Evolutionary conservation across 2,888 invertebrate species (phyloP).

Genomic region (Deilephila elpenor): DNA sequence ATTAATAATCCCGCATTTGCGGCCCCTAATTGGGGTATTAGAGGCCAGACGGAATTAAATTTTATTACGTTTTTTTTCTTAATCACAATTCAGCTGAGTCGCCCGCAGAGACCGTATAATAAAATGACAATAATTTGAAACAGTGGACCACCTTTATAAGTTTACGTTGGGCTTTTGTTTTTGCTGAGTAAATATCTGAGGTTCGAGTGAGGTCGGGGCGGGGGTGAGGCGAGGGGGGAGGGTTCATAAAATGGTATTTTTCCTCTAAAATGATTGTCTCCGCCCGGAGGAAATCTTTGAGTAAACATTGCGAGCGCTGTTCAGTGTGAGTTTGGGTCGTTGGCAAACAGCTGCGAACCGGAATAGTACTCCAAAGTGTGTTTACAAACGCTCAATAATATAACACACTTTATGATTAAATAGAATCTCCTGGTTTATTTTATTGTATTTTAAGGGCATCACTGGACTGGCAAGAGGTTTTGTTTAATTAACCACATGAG

Average conservation of each 20-base stretch:
- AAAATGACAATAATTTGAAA: conserved; percentile 32
- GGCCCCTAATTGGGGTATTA: conserved; percentile 21
- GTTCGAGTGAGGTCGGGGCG: not conserved
- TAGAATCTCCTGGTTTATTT: not conserved
- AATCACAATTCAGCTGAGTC: conserved; percentile 34
- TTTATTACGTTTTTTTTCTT: conserved; percentile 34
- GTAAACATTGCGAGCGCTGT: conserved; percentile 13
- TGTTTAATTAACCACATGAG: too few relatives aligned
- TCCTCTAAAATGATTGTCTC: conserved; percentile 25
- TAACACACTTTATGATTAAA: not conserved
- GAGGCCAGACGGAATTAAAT: conserved; percentile 38
- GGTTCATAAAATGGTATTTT: conserved; percentile 22
- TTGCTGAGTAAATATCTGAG: conserved; percentile 24
- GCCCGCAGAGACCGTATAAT: conserved; percentile 19
- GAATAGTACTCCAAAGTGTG: not conserved
- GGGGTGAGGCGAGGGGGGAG: not conserved
- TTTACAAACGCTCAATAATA: not conserved
- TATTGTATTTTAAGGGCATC: too few relatives aligned
- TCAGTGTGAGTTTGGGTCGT: conserved; percentile 12
- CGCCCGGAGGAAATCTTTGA: conserved; percentile 2
- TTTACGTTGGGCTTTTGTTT: conserved; percentile 26
- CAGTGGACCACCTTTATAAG: conserved; percentile 28
- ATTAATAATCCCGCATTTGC: conserved; percentile 15
- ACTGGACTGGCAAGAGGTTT: too few relatives aligned
- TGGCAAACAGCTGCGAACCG: not conserved